Percentiles rank a stretch among this genome's conserved stretches.
Conservation (phyloP, 2,113 vertebrate species). For the Dasyprocta punctata region DNA sequence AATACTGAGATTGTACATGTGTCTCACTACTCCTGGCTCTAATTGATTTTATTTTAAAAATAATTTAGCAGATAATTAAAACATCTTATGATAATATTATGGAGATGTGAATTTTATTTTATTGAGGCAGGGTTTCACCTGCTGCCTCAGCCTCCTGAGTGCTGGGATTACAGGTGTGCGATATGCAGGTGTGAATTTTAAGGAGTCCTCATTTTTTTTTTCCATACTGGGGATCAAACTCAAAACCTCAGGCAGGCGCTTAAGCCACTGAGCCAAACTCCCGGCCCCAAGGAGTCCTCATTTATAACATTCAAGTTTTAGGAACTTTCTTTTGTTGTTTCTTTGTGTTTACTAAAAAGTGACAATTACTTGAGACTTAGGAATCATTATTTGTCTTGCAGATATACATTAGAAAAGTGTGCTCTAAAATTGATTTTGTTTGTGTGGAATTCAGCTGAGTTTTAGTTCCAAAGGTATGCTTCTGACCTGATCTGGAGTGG, state of each 20-base stretch:
- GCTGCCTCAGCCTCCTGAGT: not conserved
- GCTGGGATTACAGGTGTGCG: not conserved
- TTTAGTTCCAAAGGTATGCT: conserved; percentile 17
- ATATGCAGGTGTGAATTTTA: conserved; percentile 44
- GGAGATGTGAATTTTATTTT: not conserved
- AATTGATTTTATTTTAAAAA: conserved; percentile 52
- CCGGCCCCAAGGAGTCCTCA: conserved; percentile 34
- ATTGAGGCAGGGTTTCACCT: not conserved
- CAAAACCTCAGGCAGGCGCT: too few species aligned
- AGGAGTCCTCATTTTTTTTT: not conserved
- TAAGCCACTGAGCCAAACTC: too few species aligned
- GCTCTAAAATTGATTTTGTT: conserved; percentile 38
- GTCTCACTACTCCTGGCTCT: not conserved
- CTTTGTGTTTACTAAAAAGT: conserved; percentile 44
- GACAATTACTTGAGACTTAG: conserved; percentile 3
- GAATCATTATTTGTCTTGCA: not conserved
- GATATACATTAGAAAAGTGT: conserved; percentile 12
- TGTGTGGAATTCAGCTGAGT: not conserved
- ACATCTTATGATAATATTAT: conserved; percentile 8
- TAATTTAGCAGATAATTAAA: conserved; percentile 44
- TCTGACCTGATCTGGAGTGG: not conserved
- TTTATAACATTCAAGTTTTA: not conserved
- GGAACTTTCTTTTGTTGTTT: conserved; percentile 37
- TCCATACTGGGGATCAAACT: too few species aligned
- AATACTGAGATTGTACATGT: not conserved